A percentile compares a stretch with the other conserved stretches of the same genome.
phyloP scores from a whole-genome alignment of 2,888 invertebrate species.

The Esperia sulphurella region DNA sequence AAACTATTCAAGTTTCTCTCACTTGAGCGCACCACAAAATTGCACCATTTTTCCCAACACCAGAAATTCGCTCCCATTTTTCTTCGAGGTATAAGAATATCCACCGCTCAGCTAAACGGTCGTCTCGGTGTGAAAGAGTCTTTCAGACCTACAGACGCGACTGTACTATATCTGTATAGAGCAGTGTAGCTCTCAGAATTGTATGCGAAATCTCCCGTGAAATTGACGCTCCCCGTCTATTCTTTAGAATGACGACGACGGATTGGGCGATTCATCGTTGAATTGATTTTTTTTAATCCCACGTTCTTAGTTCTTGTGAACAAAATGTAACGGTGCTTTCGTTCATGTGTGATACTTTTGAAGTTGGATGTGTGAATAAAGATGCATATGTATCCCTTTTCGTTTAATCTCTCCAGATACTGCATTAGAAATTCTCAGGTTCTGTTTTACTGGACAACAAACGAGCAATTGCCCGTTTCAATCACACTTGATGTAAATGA shows the following conservation, averaged over 20 bases:
- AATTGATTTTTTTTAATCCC: slow-evolving; percentile 44
- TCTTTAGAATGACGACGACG: slow-evolving; percentile 31
- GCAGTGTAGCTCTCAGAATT: slow-evolving; percentile 28
- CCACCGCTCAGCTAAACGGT: slow-evolving; percentile 23
- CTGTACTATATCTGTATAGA: neutral
- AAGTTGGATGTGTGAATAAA: too few species aligned
- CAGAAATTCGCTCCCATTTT: slow-evolving; percentile 20
- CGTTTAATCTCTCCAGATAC: too few species aligned
- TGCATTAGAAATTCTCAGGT: too few species aligned
- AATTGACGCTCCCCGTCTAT: slow-evolving; percentile 58
- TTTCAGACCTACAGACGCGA: slow-evolving; percentile 16
- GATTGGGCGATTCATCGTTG: slow-evolving; percentile 24
- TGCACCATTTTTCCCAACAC: slow-evolving; percentile 15
- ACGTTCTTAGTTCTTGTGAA: neutral
- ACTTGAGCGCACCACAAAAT: slow-evolving; percentile 8
- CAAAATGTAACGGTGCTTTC: too few species aligned
- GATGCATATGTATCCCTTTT: too few species aligned
- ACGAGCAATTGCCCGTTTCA: too few species aligned
- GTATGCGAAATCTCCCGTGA: slow-evolving; percentile 68
- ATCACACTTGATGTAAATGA: too few species aligned
- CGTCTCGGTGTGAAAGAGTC: slow-evolving; percentile 26
- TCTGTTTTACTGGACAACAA: too few species aligned
- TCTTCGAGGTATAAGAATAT: slow-evolving; percentile 10
- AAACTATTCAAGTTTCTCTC: slow-evolving; percentile 9
- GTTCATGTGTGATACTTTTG: too few species aligned